A percentile compares a stretch with the other conserved stretches of the same genome.
Conservation (phyloP, 2,113 vertebrate genomes). For the Zonotrichia leucophrys region DNA sequence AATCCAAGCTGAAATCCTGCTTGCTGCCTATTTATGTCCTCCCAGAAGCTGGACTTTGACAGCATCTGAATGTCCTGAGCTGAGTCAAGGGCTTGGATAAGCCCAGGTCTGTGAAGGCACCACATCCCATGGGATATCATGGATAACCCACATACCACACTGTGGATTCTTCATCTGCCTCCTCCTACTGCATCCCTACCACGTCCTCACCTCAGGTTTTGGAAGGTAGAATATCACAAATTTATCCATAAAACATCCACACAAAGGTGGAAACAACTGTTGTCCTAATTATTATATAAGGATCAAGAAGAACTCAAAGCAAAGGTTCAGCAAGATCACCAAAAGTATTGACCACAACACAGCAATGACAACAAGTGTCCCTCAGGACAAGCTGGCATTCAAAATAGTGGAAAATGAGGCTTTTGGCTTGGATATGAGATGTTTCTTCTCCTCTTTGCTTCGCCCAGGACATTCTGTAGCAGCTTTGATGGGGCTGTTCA, state of each 20-base stretch:
- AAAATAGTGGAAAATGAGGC: neutral
- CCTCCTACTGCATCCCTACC: neutral
- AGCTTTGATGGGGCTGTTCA: neutral
- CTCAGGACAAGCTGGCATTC: fast-evolving
- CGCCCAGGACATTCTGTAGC: neutral
- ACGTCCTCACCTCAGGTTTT: neutral
- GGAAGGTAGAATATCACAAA: neutral
- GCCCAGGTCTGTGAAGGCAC: neutral
- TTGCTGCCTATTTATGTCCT: neutral
- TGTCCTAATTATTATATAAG: neutral
- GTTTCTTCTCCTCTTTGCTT: neutral
- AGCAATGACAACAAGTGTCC: neutral
- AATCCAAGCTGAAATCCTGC: neutral
- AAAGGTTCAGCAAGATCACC: neutral
- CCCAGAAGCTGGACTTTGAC: neutral
- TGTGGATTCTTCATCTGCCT: neutral
- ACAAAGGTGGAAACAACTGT: neutral
- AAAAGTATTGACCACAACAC: neutral
- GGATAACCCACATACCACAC: neutral
- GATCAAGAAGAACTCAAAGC: neutral
- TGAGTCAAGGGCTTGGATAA: neutral
- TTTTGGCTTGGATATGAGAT: neutral
- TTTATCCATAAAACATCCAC: neutral
- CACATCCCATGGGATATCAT: neutral
- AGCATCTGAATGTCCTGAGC: neutral